These are phyloP conservation scores for Hydroisotoma schaefferi DNA, from an alignment of 2,888 invertebrate species.

Conservation along the genomic window DNA sequence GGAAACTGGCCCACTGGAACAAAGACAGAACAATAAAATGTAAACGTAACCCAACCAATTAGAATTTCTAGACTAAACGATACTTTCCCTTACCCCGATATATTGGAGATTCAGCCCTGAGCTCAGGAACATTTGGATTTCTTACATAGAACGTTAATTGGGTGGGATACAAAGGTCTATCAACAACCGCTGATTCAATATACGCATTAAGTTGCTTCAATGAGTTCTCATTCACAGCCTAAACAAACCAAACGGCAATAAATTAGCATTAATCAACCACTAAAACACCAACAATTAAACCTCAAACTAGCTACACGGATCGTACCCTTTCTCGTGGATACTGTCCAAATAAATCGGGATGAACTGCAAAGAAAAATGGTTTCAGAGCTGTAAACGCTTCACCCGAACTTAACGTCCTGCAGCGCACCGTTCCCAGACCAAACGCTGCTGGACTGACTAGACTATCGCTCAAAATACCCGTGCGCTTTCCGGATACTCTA, in stretches of 20 bases:
- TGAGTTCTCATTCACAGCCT: conserved; percentile 86
- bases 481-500: no score
- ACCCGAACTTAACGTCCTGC: conserved; percentile 72
- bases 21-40: not conserved
- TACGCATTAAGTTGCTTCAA: conserved; percentile 81
- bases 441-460: no score
- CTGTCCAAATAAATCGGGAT: conserved; percentile 91
- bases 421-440: no score
- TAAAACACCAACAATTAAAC: not conserved
- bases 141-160: conserved; percentile 77
- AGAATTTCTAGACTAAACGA: not conserved
- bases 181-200: conserved; percentile 61
- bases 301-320: conserved; percentile 10
- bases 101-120: conserved; percentile 26
- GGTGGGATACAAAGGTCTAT: conserved; percentile 59
- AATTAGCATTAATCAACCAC: not conserved
- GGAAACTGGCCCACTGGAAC: conserved; percentile 53
- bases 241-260: conserved; percentile 50
- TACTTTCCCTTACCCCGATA: not conserved
- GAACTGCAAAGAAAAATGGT: conserved; percentile 92
- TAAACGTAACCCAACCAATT: not conserved
- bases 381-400: conserved; percentile 86
- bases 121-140: conserved; percentile 48
- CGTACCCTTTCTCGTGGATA: conserved; percentile 82
- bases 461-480: no score